Conservation (phyloP, 1,140 invertebrate genomes). For the Apolygus lucorum region DNA sequence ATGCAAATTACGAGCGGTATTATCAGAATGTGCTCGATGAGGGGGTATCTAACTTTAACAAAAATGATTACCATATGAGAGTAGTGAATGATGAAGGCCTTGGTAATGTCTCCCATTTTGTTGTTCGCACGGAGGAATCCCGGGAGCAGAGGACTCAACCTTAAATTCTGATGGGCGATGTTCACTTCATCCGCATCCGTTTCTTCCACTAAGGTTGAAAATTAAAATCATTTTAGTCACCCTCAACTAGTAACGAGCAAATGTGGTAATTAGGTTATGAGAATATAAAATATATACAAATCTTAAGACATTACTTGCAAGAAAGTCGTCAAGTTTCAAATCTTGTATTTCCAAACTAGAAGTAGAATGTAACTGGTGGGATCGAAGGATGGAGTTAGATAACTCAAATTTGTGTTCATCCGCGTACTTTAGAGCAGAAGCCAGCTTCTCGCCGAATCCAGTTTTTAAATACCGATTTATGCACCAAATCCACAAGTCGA, state of each 20-base stretch:
- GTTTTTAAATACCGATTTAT: background rate
- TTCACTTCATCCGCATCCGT: background rate
- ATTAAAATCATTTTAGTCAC: background rate
- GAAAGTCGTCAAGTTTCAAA: slow-evolving; percentile 7
- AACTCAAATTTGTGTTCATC: slow-evolving; percentile 3
- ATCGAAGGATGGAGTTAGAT: background rate
- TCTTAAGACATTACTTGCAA: background rate
- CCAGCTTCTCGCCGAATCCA: background rate
- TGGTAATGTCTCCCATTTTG: slow-evolving; percentile 4
- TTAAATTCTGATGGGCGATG: background rate
- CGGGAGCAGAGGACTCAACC: background rate
- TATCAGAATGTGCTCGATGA: too few relatives aligned
- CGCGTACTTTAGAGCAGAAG: background rate
- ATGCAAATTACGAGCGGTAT: too few relatives aligned
- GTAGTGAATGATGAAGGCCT: background rate
- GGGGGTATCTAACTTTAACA: too few relatives aligned
- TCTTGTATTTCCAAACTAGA: background rate
- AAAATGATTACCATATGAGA: slow-evolving; percentile 4
- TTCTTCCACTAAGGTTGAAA: background rate
- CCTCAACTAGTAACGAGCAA: too few relatives aligned
- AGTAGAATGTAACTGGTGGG: background rate
- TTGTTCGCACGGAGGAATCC: background rate
- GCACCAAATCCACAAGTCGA: background rate
- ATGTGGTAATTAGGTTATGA: too few relatives aligned
- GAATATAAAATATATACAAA: too few relatives aligned